phyloP scores from a whole-genome alignment of 2,888 invertebrate species.

The Tinea pellionella region DNA sequence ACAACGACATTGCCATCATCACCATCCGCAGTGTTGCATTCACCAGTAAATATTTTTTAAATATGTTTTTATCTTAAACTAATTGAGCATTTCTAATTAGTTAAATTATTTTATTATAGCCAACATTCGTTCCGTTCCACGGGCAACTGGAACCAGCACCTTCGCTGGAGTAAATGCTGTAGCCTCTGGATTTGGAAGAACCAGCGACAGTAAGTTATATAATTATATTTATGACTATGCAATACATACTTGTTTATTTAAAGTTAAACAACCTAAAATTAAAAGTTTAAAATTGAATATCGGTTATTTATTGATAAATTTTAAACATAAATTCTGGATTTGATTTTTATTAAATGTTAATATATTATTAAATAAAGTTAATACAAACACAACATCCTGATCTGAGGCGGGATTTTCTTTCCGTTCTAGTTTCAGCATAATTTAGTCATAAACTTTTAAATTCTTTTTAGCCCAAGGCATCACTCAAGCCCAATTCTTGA shows the following conservation, averaged over 20 bases:
- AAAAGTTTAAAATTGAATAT: too few species aligned
- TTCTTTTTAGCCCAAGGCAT: slow-evolving; percentile 13
- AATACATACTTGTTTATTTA: too few species aligned
- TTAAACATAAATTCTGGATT: too few species aligned
- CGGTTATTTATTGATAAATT: too few species aligned
- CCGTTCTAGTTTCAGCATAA: too few species aligned
- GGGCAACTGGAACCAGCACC: slow-evolving; percentile 23
- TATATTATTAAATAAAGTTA: too few species aligned
- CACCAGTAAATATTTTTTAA: slow-evolving; percentile 5
- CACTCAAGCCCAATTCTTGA: slow-evolving; percentile 28
- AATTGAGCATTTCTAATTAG: neutral
- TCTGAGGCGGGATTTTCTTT: too few species aligned
- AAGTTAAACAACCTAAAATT: too few species aligned
- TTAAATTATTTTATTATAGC: slow-evolving; percentile 22
- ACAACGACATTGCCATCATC: slow-evolving; percentile 29
- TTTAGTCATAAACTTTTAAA: neutral
- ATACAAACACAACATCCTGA: too few species aligned
- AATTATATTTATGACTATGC: neutral
- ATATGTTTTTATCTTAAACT: neutral
- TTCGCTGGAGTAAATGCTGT: slow-evolving; percentile 24
- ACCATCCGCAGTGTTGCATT: slow-evolving; percentile 20
- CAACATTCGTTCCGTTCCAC: slow-evolving; percentile 23
- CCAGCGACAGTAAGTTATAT: slow-evolving; percentile 23
- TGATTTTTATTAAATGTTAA: too few species aligned
- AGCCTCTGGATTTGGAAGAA: slow-evolving; percentile 29